Conservation (phyloP, 2,888 invertebrate species). For the Oscheius sp. region DNA sequence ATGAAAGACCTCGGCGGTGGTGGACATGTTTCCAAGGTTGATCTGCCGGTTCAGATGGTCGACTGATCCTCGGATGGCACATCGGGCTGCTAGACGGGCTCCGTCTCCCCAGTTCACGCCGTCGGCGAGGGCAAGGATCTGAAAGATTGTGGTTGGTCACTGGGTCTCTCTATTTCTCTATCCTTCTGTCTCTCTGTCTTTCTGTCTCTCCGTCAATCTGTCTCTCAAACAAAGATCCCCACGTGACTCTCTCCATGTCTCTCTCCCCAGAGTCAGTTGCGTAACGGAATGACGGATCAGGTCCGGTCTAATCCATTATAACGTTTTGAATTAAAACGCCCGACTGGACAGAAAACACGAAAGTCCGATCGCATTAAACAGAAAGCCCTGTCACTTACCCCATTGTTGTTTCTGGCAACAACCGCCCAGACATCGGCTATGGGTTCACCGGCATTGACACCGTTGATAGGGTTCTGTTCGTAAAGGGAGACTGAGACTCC, state of each 20-base stretch:
- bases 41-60: constrained; percentile 81
- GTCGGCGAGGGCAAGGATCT: constrained; percentile 85
- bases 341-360: too few relatives aligned
- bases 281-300: too few relatives aligned
- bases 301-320: too few relatives aligned
- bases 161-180: neutral
- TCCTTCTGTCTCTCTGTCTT: too few relatives aligned
- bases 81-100: constrained; percentile 77
- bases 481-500: constrained; percentile 85
- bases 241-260: too few relatives aligned
- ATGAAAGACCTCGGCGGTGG: constrained; percentile 81
- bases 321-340: too few relatives aligned
- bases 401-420: constrained; percentile 80
- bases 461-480: constrained; percentile 85
- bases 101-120: constrained; percentile 93
- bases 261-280: too few relatives aligned
- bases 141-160: constrained; percentile 3
- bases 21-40: constrained; percentile 47
- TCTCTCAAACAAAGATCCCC: too few relatives aligned
- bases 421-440: constrained; percentile 89
- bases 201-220: too few relatives aligned
- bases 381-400: constrained; percentile 68
- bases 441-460: constrained; percentile 80
- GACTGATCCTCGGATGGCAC: constrained; percentile 86
- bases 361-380: too few relatives aligned